phyloP scores from a whole-genome alignment of 2,113 vertebrate species.

The Anoura caudifer region DNA sequence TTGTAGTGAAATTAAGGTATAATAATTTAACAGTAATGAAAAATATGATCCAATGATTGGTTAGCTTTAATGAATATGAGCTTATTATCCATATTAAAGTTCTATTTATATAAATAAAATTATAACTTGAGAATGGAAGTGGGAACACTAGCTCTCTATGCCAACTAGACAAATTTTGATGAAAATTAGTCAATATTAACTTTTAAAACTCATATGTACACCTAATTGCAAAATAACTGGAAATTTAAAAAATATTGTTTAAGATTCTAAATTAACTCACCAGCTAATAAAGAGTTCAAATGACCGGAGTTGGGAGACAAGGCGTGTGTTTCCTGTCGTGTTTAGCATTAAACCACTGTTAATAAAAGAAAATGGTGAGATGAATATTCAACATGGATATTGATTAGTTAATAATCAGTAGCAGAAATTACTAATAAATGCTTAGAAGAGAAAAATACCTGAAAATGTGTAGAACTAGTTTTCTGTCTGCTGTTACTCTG shows the following conservation, averaged over 20 bases:
- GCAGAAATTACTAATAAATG: not conserved
- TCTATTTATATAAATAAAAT: constrained; percentile 22
- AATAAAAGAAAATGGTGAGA: not conserved
- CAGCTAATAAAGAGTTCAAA: not conserved
- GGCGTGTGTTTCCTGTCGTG: not conserved
- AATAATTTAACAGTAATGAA: not conserved
- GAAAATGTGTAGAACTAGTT: not conserved
- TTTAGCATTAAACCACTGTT: not conserved
- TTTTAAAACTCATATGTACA: not conserved
- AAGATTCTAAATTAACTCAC: not conserved
- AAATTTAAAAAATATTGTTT: constrained; percentile 11
- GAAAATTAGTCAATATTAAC: constrained; percentile 5
- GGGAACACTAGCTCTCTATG: not conserved
- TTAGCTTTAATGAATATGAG: not conserved
- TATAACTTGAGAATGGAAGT: not conserved
- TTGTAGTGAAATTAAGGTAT: constrained; percentile 14
- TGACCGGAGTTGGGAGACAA: not conserved
- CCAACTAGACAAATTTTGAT: not conserved
- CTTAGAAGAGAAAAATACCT: not conserved
- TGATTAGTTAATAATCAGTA: not conserved
- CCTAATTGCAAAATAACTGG: not conserved
- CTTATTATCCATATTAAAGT: not conserved
- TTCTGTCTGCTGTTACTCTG: not conserved
- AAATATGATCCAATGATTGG: not conserved
- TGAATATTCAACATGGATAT: not conserved